Percentiles rank a stretch among this genome's conserved stretches.
Conservation (phyloP, 2,113 vertebrate genomes). For the Oreochromis niloticus region DNA sequence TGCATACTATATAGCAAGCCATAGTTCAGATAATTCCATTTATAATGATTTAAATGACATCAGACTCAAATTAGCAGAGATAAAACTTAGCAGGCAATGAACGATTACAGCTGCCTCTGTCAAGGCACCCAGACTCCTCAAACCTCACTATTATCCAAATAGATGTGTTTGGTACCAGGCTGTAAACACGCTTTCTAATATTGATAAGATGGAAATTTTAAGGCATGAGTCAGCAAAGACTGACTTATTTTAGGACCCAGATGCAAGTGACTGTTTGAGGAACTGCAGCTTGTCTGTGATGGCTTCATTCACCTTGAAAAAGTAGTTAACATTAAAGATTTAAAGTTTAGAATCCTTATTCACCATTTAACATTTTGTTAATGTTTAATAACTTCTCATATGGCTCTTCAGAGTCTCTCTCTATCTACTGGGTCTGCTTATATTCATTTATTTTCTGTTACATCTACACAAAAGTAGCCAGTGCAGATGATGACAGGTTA, state of each 20-base stretch:
- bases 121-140: not conserved
- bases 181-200: not conserved
- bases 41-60: not conserved
- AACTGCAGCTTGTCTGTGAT: not conserved
- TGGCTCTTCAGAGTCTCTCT: not conserved
- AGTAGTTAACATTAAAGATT: not conserved
- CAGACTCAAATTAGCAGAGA: not conserved
- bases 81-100: not conserved
- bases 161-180: not conserved
- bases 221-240: not conserved
- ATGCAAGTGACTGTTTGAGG: not conserved
- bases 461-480: not conserved
- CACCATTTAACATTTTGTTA: not conserved
- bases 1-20: no score
- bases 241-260: not conserved
- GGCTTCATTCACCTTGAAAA: not conserved
- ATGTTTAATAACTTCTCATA: not conserved
- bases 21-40: not conserved
- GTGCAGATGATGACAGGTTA: not conserved
- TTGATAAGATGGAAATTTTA: not conserved
- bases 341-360: not conserved
- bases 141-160: not conserved
- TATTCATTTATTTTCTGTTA: not conserved
- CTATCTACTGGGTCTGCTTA: not conserved
- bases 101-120: not conserved